phyloP scores from a whole-genome alignment of 30 jellyfish, hydroid and myxozoan species.

The Clytia hemisphaerica region DNA sequence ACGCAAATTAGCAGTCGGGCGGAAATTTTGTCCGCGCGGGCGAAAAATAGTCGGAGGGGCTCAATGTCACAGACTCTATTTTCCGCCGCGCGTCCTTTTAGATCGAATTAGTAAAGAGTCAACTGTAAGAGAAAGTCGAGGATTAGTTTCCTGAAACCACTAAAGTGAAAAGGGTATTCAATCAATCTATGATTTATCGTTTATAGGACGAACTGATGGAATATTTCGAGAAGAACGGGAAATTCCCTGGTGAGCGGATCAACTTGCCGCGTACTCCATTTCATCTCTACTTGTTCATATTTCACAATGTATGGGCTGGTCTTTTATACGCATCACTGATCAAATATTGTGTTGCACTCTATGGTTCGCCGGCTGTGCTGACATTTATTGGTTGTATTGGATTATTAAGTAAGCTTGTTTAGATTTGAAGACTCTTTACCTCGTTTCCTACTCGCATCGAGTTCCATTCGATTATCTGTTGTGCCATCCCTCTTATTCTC shows the following conservation, averaged over 20 bases:
- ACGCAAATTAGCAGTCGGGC: not conserved
- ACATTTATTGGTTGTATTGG: not conserved
- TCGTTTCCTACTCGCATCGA: too few relatives aligned
- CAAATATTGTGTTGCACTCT: not conserved
- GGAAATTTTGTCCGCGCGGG: too few relatives aligned
- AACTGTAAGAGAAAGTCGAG: not conserved
- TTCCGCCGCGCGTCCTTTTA: not conserved
- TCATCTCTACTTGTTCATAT: slow-evolving; percentile 27
- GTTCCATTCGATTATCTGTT: too few relatives aligned
- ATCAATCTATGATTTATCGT: not conserved
- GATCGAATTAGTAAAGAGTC: not conserved
- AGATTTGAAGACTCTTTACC: too few relatives aligned
- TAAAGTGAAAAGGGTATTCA: too few relatives aligned
- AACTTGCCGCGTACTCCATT: slow-evolving; percentile 28
- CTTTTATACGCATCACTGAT: not conserved
- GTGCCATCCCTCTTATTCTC: too few relatives aligned
- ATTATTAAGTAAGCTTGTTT: not conserved
- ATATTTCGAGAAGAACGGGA: slow-evolving; percentile 29
- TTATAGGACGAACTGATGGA: slow-evolving; percentile 52
- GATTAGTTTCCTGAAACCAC: too few relatives aligned
- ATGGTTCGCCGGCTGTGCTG: not conserved
- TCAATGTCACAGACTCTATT: not conserved
- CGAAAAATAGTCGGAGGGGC: too few relatives aligned
- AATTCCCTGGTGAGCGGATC: slow-evolving; percentile 46
- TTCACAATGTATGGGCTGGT: slow-evolving; percentile 15